Base-by-base conservation (phyloP, 1,140 invertebrate genomes). In the Neuroterus valhalla region DNA sequence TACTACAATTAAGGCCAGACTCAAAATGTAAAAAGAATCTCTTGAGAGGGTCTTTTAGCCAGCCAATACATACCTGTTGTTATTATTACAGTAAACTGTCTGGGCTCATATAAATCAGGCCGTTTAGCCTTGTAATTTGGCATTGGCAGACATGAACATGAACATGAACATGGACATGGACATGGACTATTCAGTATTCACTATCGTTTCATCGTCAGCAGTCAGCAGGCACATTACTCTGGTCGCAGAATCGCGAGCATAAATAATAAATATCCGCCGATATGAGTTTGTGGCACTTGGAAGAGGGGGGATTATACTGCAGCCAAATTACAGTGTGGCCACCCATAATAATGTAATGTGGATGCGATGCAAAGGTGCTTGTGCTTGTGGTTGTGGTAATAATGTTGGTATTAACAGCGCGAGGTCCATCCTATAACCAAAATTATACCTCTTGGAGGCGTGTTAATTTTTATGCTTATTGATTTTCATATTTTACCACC, bases 401-500 rank as follows among this genome's bases (percentile, higher is more conserved):
- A 87, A 88, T 86, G 84, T 86, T 86, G 84, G 80, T 85, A 87
- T 86, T 86, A 87, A 87, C 81, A 81, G 82, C 79, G 76, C 78
- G 74, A 82, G 68, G 83, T 80, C 77, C 71, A 23, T 74, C 74
- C 74, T 42, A 45, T 26, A 31, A 19, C 31, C 74, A 19, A 84
- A 84, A 87, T 87, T 87, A 87, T 84, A 82, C 80, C 81, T 82
- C 82, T 86, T 82, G 82, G 81, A 78, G 85, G 81, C 81, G 85
- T 82, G 85, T 82, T 88, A 87, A 88, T 89, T 89, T 89, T 89
- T 87, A 86, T 85, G 85, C 83, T 88, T 89, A 89, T 89, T 89
- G 88, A 89, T 89, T 89, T 88, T 89, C 82, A 83, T 86, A 84
- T 85, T 88, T 89, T 88, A 88, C 86, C 87, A 88, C 87, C 85